Percentiles rank a stretch among this genome's conserved stretches.
These are phyloP conservation scores for Diplodus sargus DNA, from an alignment of 2,797 vertebrate genomes.

Conservation along the genomic window DNA sequence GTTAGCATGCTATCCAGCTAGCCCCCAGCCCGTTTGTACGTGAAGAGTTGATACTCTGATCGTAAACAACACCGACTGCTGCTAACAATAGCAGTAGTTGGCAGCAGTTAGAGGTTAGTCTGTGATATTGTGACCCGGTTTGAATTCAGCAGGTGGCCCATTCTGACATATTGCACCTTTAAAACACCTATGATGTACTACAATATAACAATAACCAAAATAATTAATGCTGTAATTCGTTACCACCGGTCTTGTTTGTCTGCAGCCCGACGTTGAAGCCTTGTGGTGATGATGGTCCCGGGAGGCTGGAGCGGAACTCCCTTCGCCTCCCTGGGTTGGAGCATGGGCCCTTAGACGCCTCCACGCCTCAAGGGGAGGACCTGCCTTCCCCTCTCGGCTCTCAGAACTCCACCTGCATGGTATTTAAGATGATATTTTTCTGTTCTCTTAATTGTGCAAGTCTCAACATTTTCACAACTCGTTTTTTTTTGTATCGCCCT, in stretches of 20 bases:
- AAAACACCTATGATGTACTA: no score
- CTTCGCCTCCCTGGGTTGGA: conserved; percentile 76
- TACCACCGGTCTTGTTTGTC: conserved; percentile 27
- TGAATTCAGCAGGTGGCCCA: no score
- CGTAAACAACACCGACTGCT: no score
- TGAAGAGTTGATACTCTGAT: no score
- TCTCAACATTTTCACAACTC: neutral
- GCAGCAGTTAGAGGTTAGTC: no score
- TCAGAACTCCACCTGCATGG: conserved; percentile 65
- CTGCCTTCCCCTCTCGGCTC: conserved; percentile 60
- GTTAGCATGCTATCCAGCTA: no score
- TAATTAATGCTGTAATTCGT: neutral
- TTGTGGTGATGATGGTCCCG: conserved; percentile 67
- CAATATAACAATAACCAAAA: no score
- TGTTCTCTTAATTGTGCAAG: neutral
- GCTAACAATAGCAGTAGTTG: no score
- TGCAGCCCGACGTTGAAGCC: conserved; percentile 73
- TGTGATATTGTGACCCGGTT: no score
- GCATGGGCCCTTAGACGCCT: conserved; percentile 71
- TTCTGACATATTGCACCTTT: no score
- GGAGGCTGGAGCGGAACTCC: conserved; percentile 70
- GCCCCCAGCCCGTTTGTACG: no score
- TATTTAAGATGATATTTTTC: conserved; percentile 36
- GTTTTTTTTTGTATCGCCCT: neutral
- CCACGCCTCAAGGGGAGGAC: conserved; percentile 78